phyloP scores from a whole-genome alignment of 2,888 invertebrate genomes.

The Pemphredon lugubris region DNA sequence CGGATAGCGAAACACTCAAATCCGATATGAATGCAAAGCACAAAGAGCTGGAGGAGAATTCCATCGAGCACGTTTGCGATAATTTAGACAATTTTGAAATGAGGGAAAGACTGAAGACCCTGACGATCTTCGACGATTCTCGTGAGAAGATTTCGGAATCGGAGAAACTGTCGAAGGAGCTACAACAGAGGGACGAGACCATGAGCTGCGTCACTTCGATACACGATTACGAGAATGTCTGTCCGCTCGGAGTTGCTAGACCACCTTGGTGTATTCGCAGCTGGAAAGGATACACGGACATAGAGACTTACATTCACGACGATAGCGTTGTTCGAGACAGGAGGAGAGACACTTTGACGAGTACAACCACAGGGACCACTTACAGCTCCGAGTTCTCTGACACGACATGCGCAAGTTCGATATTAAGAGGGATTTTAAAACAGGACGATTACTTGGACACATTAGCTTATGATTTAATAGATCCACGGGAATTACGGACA shows the following conservation, averaged over 20 bases:
- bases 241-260: slow-evolving; percentile 85
- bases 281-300: slow-evolving; percentile 86
- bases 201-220: slow-evolving; percentile 84
- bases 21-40: slow-evolving; percentile 31
- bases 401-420: slow-evolving; percentile 66
- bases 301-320: slow-evolving; percentile 85
- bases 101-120: slow-evolving; percentile 63
- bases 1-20: not conserved
- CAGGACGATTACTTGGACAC: slow-evolving; percentile 83
- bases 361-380: slow-evolving; percentile 82
- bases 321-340: slow-evolving; percentile 85
- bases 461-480: slow-evolving; percentile 81
- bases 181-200: slow-evolving; percentile 69
- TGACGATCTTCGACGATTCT: slow-evolving; percentile 36
- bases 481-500: slow-evolving; percentile 51
- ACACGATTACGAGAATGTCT: slow-evolving; percentile 86
- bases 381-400: slow-evolving; percentile 82
- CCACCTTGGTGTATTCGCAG: slow-evolving; percentile 86
- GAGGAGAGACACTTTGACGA: slow-evolving; percentile 81
- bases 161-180: slow-evolving; percentile 49
- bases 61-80: slow-evolving; percentile 11
- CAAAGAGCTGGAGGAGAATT: slow-evolving; percentile 28
- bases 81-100: slow-evolving; percentile 57
- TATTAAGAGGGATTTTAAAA: slow-evolving; percentile 62
- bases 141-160: slow-evolving; percentile 44